Evolutionary conservation across 2,113 vertebrate species (phyloP).

Genomic region (Prolemur simus): DNA sequence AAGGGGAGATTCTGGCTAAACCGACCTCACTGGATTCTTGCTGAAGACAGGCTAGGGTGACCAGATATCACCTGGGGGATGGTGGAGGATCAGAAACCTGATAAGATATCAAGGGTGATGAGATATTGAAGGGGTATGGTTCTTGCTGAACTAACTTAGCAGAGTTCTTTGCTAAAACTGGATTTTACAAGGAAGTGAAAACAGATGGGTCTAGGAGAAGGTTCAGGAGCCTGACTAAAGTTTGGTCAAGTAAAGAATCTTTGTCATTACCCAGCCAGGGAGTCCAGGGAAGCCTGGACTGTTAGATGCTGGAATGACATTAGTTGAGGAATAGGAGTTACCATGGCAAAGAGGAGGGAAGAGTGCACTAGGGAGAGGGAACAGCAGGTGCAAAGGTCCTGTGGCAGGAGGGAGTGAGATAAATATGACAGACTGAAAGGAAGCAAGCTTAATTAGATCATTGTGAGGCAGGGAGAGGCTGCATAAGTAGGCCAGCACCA

Average conservation of each 20-base stretch:
- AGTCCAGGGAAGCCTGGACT: background rate
- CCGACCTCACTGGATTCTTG: background rate
- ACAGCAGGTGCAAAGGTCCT: background rate
- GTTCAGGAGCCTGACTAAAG: background rate
- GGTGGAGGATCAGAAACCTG: background rate
- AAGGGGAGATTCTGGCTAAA: background rate
- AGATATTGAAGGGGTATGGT: too few relatives aligned
- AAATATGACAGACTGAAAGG: background rate
- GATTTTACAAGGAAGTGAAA: background rate
- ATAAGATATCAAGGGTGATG: background rate
- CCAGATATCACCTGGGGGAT: background rate
- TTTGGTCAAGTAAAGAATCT: background rate
- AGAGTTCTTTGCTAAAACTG: background rate
- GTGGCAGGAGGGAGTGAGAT: background rate
- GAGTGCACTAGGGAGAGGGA: background rate
- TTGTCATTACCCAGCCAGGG: background rate
- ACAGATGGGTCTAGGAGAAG: background rate
- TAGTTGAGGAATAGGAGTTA: background rate
- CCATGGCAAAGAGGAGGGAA: background rate
- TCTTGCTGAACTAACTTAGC: background rate
- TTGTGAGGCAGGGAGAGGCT: background rate
- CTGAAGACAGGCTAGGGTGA: background rate
- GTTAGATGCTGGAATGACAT: background rate
- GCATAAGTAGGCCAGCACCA: background rate
- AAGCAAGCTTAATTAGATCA: background rate